A percentile compares a stretch with the other conserved stretches of the same genome.
Evolutionary conservation across 2,113 vertebrate species (phyloP).

Genomic region (Elanoides forficatus): DNA sequence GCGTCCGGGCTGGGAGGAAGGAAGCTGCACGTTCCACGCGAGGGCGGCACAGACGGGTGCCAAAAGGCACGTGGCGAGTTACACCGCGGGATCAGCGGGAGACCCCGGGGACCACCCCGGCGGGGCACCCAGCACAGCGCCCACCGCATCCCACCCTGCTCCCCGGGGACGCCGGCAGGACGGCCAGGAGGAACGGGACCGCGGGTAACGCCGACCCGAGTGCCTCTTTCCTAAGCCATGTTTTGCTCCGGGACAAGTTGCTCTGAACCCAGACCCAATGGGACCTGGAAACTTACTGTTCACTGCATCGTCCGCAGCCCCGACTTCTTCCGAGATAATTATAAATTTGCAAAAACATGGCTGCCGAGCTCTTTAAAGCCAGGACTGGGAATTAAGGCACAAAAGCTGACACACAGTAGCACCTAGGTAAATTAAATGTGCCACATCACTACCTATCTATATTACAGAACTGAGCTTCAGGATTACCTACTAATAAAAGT

Average conservation of each 20-base stretch:
- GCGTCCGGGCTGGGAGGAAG: not conserved
- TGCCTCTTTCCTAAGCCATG: not conserved
- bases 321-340: not conserved
- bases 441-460: constrained; percentile 38
- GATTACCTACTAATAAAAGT: constrained; percentile 59
- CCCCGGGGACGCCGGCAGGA: rapidly evolving
- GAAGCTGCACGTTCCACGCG: rapidly evolving
- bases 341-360: not conserved
- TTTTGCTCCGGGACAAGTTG: rapidly evolving
- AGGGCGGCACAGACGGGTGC: rapidly evolving
- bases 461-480: constrained; percentile 45
- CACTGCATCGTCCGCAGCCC: not conserved
- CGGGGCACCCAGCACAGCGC: rapidly evolving
- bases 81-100: rapidly evolving
- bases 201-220: rapidly evolving
- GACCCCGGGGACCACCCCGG: rapidly evolving
- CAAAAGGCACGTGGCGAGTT: not conserved
- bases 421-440: constrained; percentile 35
- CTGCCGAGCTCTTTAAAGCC: not conserved
- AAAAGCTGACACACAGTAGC: constrained; percentile 12
- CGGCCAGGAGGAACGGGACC: rapidly evolving
- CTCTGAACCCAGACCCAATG: not conserved
- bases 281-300: not conserved
- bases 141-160: not conserved
- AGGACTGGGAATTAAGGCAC: not conserved